A percentile compares a stretch with the other conserved stretches of the same genome.
phyloP scores from a whole-genome alignment of 1,140 invertebrate genomes.

The Tachypleus tridentatus region DNA sequence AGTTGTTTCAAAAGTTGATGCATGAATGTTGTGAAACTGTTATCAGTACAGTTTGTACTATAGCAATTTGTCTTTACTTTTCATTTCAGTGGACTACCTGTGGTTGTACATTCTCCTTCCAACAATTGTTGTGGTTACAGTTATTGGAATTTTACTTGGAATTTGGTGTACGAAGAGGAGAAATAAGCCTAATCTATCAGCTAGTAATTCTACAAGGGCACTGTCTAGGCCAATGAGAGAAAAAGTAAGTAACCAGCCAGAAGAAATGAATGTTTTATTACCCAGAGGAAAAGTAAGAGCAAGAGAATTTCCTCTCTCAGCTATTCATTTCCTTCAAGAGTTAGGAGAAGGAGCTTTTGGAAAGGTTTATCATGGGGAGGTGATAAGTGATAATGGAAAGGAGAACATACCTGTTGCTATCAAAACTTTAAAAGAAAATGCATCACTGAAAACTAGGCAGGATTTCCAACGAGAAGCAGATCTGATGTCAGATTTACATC shows the following conservation, averaged over 20 bases:
- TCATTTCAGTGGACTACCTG: constrained; percentile 25
- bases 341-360: constrained; percentile 93
- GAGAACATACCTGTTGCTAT: constrained; percentile 59
- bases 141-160: constrained; percentile 39
- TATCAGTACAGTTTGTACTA: too few species aligned
- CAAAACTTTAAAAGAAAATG: constrained; percentile 88
- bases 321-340: constrained; percentile 82
- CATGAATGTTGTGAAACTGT: too few species aligned
- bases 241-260: constrained; percentile 11
- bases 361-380: constrained; percentile 79
- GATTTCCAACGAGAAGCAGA: constrained; percentile 82
- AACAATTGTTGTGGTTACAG: constrained; percentile 38
- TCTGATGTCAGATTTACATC: constrained; percentile 81
- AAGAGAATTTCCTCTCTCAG: constrained; percentile 48
- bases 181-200: constrained; percentile 15
- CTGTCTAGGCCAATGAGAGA: constrained; percentile 9
- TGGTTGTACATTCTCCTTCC: constrained; percentile 46
- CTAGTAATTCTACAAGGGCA: constrained; percentile 8
- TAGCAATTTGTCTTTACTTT: background rate
- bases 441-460: constrained; percentile 76
- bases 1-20: background rate
- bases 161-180: constrained; percentile 28
- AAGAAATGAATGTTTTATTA: constrained; percentile 60
- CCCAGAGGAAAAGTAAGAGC: constrained; percentile 38
- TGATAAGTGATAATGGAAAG: constrained; percentile 28